Base-by-base conservation (phyloP, 2,888 invertebrate genomes). In the Ochropleura plecta region DNA sequence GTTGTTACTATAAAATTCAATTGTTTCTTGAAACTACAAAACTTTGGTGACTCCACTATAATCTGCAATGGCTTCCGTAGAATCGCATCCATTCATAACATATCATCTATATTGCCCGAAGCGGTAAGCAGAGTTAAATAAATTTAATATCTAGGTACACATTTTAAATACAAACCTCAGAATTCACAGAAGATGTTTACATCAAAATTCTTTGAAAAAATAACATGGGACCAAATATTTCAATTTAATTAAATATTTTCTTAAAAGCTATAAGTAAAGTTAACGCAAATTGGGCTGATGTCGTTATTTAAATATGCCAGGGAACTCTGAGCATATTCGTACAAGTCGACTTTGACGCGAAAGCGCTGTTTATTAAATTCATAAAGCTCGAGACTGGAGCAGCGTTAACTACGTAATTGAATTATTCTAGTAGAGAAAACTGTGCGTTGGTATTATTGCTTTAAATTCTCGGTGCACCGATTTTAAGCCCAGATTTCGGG, bases 341-440 rank as follows among this genome's bases (percentile, higher is more conserved):
- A 63, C 71, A 69, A 70, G 65, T 72, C 72, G 71, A 85, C 68
- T 85, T 78, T 78, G 82, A 73, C 79, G 71, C 59, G 46, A 82
- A 73, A 73, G 65, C 75, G 48, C 71, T 79, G 85, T 82, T 85
- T 78, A 86, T 84, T 81, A 79, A 78, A 86, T 84, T 78, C 73
- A 82, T 78, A 78, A 84, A 79, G 75, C 63, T 63, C 42, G 72
- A 68, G 69, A 65, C 69, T 59, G 55, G 75, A 79, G 70, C 60
- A 75, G 67, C 70, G 73, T 70, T 76, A 78, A 86, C 70, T 68
- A 70, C 76, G 73, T 79, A 79, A 84, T 76, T 70, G 62, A 84
- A 81, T 84, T 76, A 76, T 67, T 70, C 70, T 76, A 57, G 72
- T 81, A 76, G 62, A 84, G 70, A 80, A 75, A 73, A 81, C 67